phyloP scores from a whole-genome alignment of 1,140 invertebrate species.

The Mactra quadrangularis region DNA sequence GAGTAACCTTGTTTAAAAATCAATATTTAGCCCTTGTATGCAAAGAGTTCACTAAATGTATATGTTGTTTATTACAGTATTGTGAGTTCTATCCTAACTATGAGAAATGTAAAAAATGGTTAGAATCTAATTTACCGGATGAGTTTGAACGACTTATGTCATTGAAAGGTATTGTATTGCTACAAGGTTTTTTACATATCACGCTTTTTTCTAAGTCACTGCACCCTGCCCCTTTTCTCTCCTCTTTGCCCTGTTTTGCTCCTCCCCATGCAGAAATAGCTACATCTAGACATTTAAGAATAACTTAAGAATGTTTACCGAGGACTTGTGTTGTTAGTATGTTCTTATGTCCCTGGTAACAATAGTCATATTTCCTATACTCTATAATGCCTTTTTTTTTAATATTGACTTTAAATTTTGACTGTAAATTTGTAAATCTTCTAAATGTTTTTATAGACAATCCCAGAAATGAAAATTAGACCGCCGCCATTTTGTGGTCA shows the following conservation, averaged over 20 bases:
- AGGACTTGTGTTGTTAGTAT: background rate
- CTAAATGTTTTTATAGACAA: no score
- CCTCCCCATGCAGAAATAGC: background rate
- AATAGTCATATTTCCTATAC: no score
- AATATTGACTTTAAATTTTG: no score
- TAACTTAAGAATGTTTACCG: background rate
- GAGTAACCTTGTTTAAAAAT: no score
- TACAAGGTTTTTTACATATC: background rate
- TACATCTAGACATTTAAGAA: background rate
- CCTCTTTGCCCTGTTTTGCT: no score
- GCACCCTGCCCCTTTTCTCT: no score
- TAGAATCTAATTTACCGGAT: conserved; percentile 96
- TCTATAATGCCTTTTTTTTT: no score
- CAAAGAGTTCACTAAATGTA: no score
- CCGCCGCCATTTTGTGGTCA: no score
- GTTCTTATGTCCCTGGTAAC: background rate
- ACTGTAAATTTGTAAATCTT: no score
- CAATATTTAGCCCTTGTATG: no score
- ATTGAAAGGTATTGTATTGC: conserved; percentile 64
- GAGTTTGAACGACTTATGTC: conserved; percentile 91
- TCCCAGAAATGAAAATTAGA: no score
- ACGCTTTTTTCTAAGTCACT: background rate
- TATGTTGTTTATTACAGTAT: conserved; percentile 87
- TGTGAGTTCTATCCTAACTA: conserved; percentile 99
- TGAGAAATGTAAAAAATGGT: conserved; percentile 98